Percentiles rank a stretch among this genome's conserved stretches.
Conservation (phyloP, 1,140 invertebrate genomes). For the Drosophila malerkotliana region DNA sequence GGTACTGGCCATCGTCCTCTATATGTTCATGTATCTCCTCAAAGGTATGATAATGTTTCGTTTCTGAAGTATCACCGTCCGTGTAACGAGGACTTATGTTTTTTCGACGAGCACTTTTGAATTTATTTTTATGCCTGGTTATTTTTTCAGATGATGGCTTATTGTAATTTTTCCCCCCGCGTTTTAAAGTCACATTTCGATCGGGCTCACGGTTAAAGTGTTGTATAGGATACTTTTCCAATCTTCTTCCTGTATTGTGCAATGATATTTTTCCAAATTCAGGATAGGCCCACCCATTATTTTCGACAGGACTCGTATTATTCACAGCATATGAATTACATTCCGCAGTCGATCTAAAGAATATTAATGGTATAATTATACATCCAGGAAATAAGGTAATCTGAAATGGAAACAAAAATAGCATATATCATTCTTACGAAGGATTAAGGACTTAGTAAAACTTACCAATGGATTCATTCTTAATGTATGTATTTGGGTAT, state of each 20-base stretch:
- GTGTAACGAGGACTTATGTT: background rate
- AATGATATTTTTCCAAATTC: constrained; percentile 15
- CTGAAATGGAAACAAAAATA: constrained; percentile 4
- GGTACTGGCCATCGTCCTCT: constrained; percentile 48
- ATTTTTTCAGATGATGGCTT: constrained; percentile 16
- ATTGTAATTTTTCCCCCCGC: background rate
- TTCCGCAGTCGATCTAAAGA: constrained; percentile 8
- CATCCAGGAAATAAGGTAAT: constrained; percentile 30
- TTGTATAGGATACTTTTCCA: constrained; percentile 6
- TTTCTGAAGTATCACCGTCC: constrained; percentile 24
- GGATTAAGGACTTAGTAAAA: background rate
- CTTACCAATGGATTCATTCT: constrained; percentile 33
- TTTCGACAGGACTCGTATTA: constrained; percentile 5
- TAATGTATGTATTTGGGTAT: background rate
- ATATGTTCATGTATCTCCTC: constrained; percentile 65
- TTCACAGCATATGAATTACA: constrained; percentile 21
- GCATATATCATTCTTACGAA: background rate
- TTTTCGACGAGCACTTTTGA: constrained; percentile 12
- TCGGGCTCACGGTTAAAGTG: constrained; percentile 14
- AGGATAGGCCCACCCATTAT: constrained; percentile 10
- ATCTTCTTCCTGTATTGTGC: background rate
- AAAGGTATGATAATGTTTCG: constrained; percentile 43
- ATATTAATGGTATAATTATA: constrained; percentile 16
- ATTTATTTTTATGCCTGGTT: constrained; percentile 13
- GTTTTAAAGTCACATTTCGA: constrained; percentile 6